Evolutionary conservation across 2,797 vertebrate genomes (phyloP).

Genomic region (Lacerta viridis): DNA sequence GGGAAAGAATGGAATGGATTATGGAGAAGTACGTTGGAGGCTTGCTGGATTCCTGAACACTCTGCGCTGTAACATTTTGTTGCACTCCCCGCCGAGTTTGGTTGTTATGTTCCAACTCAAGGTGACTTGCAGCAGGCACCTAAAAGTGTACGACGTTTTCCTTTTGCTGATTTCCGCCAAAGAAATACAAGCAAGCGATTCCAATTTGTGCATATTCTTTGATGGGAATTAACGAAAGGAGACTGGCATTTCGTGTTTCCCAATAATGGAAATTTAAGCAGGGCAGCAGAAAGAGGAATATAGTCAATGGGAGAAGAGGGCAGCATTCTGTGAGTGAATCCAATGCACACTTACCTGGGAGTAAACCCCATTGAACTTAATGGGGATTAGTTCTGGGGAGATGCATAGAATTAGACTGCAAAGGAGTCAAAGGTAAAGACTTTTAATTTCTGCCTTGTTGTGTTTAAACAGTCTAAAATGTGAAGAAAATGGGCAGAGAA

Average conservation of each 20-base stretch:
- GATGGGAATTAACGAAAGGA: neutral
- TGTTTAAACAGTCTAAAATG: constrained; percentile 9
- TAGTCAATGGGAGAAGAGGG: neutral
- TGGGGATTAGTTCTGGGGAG: too few species aligned
- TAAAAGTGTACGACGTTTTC: too few species aligned
- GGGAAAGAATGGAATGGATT: neutral
- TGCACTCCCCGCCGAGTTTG: neutral
- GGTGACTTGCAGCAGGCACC: too few species aligned
- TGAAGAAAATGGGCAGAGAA: constrained; percentile 55
- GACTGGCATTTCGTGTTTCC: neutral
- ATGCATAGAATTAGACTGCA: neutral
- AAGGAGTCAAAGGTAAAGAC: neutral
- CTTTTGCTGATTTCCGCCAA: too few species aligned
- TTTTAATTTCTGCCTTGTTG: neutral
- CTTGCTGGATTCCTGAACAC: neutral
- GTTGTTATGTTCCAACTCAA: neutral
- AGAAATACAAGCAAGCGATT: neutral
- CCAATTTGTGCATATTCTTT: neutral
- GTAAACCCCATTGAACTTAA: too few species aligned
- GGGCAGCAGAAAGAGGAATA: neutral
- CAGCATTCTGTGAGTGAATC: too few species aligned
- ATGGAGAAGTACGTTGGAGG: neutral
- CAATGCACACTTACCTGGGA: too few species aligned
- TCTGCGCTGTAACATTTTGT: neutral
- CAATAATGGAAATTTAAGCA: neutral